Conservation (phyloP, 64 coral and sea anemone genomes). For the Dendrophyllia cribrosa region DNA sequence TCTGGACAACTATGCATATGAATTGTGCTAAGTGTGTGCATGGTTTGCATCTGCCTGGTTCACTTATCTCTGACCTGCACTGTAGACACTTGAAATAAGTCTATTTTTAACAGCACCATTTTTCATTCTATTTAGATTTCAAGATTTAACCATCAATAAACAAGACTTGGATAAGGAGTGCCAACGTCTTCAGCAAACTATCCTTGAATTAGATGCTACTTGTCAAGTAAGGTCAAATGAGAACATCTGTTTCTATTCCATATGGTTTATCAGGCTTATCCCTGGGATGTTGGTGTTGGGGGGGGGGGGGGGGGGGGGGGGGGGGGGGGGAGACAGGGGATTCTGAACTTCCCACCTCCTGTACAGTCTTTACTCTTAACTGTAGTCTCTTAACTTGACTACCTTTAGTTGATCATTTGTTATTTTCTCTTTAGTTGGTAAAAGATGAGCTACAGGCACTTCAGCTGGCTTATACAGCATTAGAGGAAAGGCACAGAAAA, state of each 20-base stretch:
- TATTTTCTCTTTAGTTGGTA: slow-evolving; percentile 47
- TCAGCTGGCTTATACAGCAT: slow-evolving; percentile 65
- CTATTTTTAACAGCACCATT: background rate
- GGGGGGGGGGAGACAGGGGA: too few species aligned
- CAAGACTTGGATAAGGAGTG: slow-evolving; percentile 79
- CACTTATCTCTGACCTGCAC: too few species aligned
- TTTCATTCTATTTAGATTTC: slow-evolving; percentile 54
- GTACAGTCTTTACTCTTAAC: too few species aligned
- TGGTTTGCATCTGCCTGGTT: too few species aligned
- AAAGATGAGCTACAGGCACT: slow-evolving; percentile 91
- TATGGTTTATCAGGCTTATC: too few species aligned
- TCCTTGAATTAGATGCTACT: slow-evolving; percentile 82
- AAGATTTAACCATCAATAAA: slow-evolving; percentile 81
- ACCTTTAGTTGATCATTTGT: background rate
- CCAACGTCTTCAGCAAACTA: slow-evolving; percentile 79
- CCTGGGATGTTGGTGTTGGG: too few species aligned
- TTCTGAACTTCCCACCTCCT: too few species aligned
- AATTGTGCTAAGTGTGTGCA: too few species aligned
- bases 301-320: too few species aligned
- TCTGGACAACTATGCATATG: too few species aligned
- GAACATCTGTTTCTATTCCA: background rate
- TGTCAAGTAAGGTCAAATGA: slow-evolving; percentile 62
- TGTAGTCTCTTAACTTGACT: too few species aligned
- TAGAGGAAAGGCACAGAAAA: slow-evolving; percentile 82
- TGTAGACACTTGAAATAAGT: too few species aligned